Evolutionary conservation across 1,140 invertebrate species (phyloP), one percentile per base, ranked within the genome.

Genomic region (Gryllus bimaculatus): DNA sequence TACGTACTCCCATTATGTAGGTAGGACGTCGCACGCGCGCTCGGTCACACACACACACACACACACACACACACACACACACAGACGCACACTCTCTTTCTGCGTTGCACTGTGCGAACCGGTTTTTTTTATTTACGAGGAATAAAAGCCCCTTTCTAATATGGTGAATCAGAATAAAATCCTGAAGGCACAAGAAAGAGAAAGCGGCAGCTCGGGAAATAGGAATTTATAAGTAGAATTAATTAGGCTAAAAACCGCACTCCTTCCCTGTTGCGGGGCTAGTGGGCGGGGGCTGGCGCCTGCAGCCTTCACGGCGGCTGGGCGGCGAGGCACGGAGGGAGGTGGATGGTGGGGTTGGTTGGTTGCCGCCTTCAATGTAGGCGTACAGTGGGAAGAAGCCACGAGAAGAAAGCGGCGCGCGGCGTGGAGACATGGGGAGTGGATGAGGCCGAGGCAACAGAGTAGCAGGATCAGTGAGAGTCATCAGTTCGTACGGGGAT

Each of bases 191-290:
- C 13, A 26, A 48, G 77, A 78, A 78, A 66, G 48, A 78, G 21
- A 66, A 78, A 21, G 48, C 80, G 79, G 80, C 47, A 73, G 78
- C 39, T 80, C 80, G 81, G 80, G 79, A 83, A 86, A 85, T 86
- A 84, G 85, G 85, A 86, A 86, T 86, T 86, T 86, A 86, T 86
- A 86, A 86, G 85, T 84, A 85, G 85, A 86, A 86, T 86, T 86
- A 86, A 86, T 86, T 86, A 86, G 85, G 86, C 82, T 86, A 86
- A 86, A 86, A 86, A 85, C 85, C 85, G 84, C 85, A 84, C 84
- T 85, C 74, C 73, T 20, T 75, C 47, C 73, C 74, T 66, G 26
- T 39, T 75, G 74, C 74, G 74, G 5, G 74, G 21, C 47, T 47
- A 7, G 21, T 75, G 21, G 21, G 8, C 15, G 74, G 21, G 74